These are phyloP conservation scores for Gryllus bimaculatus DNA, from an alignment of 1,140 invertebrate genomes.

Conservation along the genomic window DNA sequence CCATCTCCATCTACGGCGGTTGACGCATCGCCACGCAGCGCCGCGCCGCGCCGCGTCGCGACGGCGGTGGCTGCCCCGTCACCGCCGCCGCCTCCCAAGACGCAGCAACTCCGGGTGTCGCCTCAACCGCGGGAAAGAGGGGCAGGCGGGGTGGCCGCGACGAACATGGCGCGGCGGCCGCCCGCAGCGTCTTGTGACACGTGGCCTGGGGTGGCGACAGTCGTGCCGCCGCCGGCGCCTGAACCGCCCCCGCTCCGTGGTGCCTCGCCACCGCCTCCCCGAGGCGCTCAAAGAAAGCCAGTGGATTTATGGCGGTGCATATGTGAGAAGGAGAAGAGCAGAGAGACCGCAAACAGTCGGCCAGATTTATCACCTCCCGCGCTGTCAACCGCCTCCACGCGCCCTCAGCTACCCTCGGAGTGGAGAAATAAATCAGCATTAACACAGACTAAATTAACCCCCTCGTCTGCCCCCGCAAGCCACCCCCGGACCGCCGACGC, in stretches of 20 bases:
- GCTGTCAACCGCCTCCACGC: conserved; percentile 11
- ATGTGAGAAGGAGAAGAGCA: conserved; percentile 9
- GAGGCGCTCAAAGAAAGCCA: conserved; percentile 7
- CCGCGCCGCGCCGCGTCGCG: no score
- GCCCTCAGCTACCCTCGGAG: conserved; percentile 10
- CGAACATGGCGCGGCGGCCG: background rate
- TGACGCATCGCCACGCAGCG: background rate
- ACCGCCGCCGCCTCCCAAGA: background rate
- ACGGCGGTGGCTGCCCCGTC: no score
- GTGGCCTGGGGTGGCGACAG: background rate
- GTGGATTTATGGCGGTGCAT: conserved; percentile 14
- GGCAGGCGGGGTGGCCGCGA: no score
- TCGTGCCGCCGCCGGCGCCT: background rate
- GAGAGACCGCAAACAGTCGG: background rate
- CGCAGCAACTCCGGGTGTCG: background rate
- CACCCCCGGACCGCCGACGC: background rate
- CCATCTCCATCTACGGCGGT: background rate
- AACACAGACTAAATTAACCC: conserved; percentile 21
- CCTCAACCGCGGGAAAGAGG: background rate
- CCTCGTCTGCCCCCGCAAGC: background rate
- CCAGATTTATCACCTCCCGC: conserved; percentile 20
- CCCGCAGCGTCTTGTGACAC: background rate
- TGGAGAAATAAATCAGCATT: conserved; percentile 21
- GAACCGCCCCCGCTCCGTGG: background rate
- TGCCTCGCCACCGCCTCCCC: background rate